Conservation (phyloP, 2,113 vertebrate species). For the Sialia sialis region DNA sequence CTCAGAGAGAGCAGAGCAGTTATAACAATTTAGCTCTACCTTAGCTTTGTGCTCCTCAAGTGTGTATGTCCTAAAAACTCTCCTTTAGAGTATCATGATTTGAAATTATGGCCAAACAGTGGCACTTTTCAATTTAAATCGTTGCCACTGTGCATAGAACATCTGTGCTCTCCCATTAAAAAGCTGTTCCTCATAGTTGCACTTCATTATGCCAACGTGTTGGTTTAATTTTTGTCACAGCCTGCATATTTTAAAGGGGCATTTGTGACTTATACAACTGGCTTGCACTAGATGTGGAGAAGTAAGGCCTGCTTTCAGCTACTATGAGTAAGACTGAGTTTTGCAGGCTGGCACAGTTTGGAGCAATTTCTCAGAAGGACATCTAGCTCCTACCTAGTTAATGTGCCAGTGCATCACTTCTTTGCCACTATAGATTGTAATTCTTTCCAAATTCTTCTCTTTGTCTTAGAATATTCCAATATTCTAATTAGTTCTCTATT, state of each 20-base stretch:
- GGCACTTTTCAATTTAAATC: constrained; percentile 12
- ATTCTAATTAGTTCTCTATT: neutral
- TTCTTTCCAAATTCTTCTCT: neutral
- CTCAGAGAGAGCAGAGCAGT: neutral
- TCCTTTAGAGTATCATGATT: neutral
- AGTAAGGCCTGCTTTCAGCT: neutral
- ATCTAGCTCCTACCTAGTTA: neutral
- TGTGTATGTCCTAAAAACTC: neutral
- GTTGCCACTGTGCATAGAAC: neutral
- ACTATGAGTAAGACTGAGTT: neutral
- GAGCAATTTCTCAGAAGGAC: neutral
- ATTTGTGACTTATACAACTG: neutral
- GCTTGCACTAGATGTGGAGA: neutral
- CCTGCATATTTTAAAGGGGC: neutral
- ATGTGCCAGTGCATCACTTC: neutral
- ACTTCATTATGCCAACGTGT: neutral
- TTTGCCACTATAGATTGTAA: neutral
- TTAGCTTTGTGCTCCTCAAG: neutral
- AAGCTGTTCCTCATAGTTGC: neutral
- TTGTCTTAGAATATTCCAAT: neutral
- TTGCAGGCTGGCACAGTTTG: neutral
- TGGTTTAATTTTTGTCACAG: neutral
- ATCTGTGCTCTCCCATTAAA: constrained; percentile 33
- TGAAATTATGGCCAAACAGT: neutral
- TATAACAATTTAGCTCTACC: neutral